phyloP scores from a whole-genome alignment of 2,113 vertebrate species.

The Arenaria interpres region DNA sequence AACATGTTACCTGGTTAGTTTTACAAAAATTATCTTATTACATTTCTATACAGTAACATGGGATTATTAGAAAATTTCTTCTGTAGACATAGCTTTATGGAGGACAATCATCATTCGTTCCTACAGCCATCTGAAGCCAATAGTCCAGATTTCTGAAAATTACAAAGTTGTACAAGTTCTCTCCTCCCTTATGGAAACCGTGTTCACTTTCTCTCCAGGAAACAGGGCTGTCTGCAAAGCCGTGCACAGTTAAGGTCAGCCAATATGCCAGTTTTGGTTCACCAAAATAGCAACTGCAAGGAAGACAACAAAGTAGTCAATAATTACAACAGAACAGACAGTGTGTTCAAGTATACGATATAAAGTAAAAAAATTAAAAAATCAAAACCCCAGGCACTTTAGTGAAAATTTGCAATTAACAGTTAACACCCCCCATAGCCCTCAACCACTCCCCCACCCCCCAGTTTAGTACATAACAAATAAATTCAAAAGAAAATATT shows the following conservation, averaged over 20 bases:
- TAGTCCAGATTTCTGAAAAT: constrained; percentile 87
- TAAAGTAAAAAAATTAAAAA: neutral
- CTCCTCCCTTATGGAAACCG: constrained; percentile 86
- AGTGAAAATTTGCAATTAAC: neutral
- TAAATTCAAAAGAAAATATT: neutral
- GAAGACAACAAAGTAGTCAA: neutral
- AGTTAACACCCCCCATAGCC: neutral
- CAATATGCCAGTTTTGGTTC: constrained; percentile 78
- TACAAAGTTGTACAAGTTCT: constrained; percentile 88
- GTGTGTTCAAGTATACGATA: neutral
- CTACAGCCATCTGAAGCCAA: constrained; percentile 87
- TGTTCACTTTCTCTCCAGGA: constrained; percentile 86
- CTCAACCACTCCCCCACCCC: neutral
- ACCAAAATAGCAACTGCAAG: constrained; percentile 81
- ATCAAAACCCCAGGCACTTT: neutral
- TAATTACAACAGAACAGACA: neutral
- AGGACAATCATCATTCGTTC: constrained; percentile 83
- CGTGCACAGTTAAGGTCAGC: constrained; percentile 86
- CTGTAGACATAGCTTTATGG: constrained; percentile 57
- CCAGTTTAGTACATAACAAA: neutral
- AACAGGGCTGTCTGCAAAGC: constrained; percentile 90
- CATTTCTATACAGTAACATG: neutral
- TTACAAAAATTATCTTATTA: neutral
- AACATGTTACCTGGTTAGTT: neutral
- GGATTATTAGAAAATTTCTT: neutral